Conservation (phyloP, 2,113 vertebrate species). For the Gadus chalcogrammus region DNA sequence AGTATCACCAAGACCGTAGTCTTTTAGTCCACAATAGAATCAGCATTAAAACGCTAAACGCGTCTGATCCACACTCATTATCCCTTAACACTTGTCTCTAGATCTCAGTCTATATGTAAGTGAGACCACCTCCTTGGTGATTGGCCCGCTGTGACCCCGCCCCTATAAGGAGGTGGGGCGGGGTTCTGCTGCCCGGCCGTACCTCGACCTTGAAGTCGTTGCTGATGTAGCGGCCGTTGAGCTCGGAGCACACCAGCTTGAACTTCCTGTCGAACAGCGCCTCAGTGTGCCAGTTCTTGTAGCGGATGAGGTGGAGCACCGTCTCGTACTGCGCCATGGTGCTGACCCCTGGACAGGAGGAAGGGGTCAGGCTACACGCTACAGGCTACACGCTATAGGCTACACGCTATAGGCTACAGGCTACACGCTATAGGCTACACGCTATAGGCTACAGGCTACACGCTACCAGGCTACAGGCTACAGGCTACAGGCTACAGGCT, state of each 20-base stretch:
- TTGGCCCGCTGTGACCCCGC: background rate
- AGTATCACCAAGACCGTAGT: too few species aligned
- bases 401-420: too few species aligned
- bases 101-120: too few species aligned
- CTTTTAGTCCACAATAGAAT: too few species aligned
- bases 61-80: too few species aligned
- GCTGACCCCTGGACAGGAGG: conserved; percentile 79
- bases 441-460: too few species aligned
- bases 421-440: too few species aligned
- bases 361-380: background rate
- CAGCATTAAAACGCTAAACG: too few species aligned
- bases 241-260: conserved; percentile 91
- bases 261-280: conserved; percentile 94
- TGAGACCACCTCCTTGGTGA: background rate
- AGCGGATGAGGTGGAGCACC: conserved; percentile 85
- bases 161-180: background rate
- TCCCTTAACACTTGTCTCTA: too few species aligned
- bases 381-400: too few species aligned
- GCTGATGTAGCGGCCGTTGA: conserved; percentile 96
- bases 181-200: conserved; percentile 31
- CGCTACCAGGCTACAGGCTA: too few species aligned
- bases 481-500: too few species aligned
- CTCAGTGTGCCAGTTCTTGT: conserved; percentile 89
- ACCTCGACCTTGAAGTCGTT: conserved; percentile 97
- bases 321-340: conserved; percentile 95